Evolutionary conservation across 2,797 vertebrate species (phyloP).

Genomic region (Pangasius sanitwongsei): DNA sequence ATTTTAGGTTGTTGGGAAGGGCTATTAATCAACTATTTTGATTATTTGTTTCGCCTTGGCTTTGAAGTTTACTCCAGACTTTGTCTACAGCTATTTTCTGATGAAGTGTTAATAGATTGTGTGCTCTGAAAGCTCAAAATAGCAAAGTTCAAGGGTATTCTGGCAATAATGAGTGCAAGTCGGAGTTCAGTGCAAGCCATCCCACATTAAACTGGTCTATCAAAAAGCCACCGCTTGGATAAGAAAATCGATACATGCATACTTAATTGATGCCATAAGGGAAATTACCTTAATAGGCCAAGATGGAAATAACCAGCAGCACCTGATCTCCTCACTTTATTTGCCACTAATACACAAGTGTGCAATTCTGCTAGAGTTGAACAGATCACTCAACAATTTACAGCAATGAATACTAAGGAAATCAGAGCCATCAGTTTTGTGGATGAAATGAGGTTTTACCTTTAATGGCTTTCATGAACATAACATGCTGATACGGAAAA

Average conservation of each 20-base stretch:
- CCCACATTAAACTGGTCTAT: not conserved
- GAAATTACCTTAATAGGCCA: slow-evolving; percentile 24
- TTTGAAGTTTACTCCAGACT: not conserved
- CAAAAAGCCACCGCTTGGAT: slow-evolving; percentile 1
- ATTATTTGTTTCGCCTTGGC: not conserved
- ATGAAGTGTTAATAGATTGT: not conserved
- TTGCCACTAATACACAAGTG: slow-evolving; percentile 11
- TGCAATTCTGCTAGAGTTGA: not conserved
- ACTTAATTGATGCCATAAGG: slow-evolving; percentile 12
- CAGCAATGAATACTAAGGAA: not conserved
- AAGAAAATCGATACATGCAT: slow-evolving; percentile 8
- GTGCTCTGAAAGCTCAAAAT: not conserved
- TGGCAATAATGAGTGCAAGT: not conserved
- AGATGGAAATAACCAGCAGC: slow-evolving; percentile 25
- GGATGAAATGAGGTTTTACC: not conserved
- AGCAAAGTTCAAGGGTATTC: not conserved
- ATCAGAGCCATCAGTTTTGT: not conserved
- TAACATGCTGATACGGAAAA: not conserved
- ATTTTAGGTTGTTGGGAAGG: not conserved
- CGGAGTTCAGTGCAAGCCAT: not conserved
- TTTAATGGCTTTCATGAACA: not conserved
- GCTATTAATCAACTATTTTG: not conserved
- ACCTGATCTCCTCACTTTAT: slow-evolving; percentile 13
- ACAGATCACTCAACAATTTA: slow-evolving; percentile 7
- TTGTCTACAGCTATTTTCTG: not conserved